phyloP scores from a whole-genome alignment of 1,140 invertebrate genomes.

The Cheumatopsyche charites region DNA sequence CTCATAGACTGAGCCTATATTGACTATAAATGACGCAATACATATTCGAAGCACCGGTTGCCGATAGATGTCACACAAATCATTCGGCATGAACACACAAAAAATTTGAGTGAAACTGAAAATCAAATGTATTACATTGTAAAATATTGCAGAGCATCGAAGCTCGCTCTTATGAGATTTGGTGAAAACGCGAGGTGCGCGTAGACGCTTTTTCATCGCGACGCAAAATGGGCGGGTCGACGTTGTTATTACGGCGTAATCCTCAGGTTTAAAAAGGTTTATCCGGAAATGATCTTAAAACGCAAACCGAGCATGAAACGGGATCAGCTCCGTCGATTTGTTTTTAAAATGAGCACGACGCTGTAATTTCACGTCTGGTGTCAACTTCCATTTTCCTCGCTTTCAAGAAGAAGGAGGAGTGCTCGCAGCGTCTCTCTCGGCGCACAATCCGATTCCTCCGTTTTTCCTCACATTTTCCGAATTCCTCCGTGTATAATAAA shows the following conservation, averaged over 20 bases:
- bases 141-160: no score
- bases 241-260: constrained; percentile 8
- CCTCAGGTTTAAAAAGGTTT: constrained; percentile 16
- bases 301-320: constrained; percentile 16
- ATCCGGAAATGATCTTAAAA: constrained; percentile 21
- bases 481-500: constrained; percentile 35
- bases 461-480: constrained; percentile 30
- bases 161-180: no score
- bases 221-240: not conserved
- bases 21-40: no score
- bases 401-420: not conserved
- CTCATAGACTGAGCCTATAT: no score
- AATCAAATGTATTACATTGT: no score
- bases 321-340: constrained; percentile 20
- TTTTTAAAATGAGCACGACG: constrained; percentile 15
- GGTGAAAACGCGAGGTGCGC: no score
- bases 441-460: constrained; percentile 3
- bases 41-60: no score
- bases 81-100: no score
- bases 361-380: constrained; percentile 35
- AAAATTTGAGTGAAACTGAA: no score
- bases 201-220: not conserved
- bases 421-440: no score
- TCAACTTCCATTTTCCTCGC: constrained; percentile 33
- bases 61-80: no score